Base-by-base conservation (phyloP, 2,113 vertebrate genomes). In the Ibidorhyncha struthersii region DNA sequence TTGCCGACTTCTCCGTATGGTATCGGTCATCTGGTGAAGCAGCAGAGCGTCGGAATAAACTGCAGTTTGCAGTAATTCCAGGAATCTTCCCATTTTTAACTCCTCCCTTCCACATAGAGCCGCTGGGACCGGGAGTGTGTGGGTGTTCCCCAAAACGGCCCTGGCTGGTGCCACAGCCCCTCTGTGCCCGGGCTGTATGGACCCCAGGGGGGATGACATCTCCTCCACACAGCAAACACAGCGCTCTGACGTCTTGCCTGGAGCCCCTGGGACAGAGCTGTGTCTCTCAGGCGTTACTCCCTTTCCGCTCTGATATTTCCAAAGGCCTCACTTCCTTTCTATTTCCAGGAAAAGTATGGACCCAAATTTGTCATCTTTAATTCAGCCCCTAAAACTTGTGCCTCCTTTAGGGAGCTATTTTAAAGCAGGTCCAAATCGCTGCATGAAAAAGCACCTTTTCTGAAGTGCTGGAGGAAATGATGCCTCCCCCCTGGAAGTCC, bases 141-240 rank as follows among this genome's bases (percentile, higher is more conserved):
- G 83, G 56, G 52, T 82, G 79, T 25, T 50, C 47, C 77, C 77
- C 81, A 53, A 21, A 78, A 45, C 20, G 20, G 23, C 67, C 70
- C 65, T 32, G 30, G 14, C 17, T 94, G 90, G 15, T 65, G 45
- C 16, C 41, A 17, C 59, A 49, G 59, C 63, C 56, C 61, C 65
- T 71, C 86, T 27, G 52, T 29, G 27, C 53, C 6, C 3, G 59
- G 73, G 63, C 78, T 59, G 58, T 21, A 45, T 0, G 2, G 67
- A 32, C 10, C 8, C 12, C 0, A 23, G 23, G 29, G 38, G 20
- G 53, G 58, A 40, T 82, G 67, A 20, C 26, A 4, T 17, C 45
- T 34, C 8, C 41, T 65, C 14, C 8, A 26, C 8, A 10, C 4
- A 3, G n/a, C 3, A 2, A 14, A 22, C 8, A 3, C 3, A 3